phyloP scores from a whole-genome alignment of 2,888 invertebrate species.

The Cyclophora punctaria region DNA sequence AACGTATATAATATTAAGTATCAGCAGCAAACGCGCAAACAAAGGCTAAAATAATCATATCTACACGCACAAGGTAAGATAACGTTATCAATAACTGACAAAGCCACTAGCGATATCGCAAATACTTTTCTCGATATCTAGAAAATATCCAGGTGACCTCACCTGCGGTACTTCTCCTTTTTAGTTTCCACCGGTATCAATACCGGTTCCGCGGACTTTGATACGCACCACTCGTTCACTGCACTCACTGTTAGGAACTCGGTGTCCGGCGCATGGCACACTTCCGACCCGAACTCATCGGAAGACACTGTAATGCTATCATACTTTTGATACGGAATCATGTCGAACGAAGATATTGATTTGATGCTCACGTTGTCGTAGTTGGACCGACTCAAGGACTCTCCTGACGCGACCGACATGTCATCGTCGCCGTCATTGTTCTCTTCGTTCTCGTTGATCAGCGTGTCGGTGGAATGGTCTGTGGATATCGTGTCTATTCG shows the following conservation, averaged over 20 bases:
- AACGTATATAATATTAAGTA: conserved; percentile 2
- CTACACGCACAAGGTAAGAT: conserved; percentile 43
- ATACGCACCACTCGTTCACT: conserved; percentile 70
- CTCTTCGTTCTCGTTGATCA: conserved; percentile 61
- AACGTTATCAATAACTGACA: conserved; percentile 52
- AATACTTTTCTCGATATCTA: conserved; percentile 47
- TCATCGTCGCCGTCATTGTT: conserved; percentile 55
- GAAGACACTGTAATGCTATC: conserved; percentile 70
- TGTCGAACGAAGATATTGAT: conserved; percentile 67
- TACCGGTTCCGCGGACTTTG: conserved; percentile 58
- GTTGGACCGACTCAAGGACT: conserved; percentile 56
- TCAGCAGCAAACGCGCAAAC: conserved; percentile 15
- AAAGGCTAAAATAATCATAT: conserved; percentile 47
- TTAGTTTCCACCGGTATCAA: conserved; percentile 63
- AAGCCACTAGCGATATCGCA: conserved; percentile 50
- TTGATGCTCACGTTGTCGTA: conserved; percentile 72
- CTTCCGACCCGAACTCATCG: conserved; percentile 69
- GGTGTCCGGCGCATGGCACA: conserved; percentile 64
- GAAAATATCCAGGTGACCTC: conserved; percentile 46
- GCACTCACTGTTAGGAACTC: conserved; percentile 70
- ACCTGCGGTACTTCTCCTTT: conserved; percentile 73
- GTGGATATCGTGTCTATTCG: conserved; percentile 57
- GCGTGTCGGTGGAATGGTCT: conserved; percentile 65
- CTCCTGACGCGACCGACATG: conserved; percentile 47
- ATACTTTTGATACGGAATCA: conserved; percentile 69